phyloP scores from a whole-genome alignment of 2,113 vertebrate species.

The Pyrgilauda ruficollis region DNA sequence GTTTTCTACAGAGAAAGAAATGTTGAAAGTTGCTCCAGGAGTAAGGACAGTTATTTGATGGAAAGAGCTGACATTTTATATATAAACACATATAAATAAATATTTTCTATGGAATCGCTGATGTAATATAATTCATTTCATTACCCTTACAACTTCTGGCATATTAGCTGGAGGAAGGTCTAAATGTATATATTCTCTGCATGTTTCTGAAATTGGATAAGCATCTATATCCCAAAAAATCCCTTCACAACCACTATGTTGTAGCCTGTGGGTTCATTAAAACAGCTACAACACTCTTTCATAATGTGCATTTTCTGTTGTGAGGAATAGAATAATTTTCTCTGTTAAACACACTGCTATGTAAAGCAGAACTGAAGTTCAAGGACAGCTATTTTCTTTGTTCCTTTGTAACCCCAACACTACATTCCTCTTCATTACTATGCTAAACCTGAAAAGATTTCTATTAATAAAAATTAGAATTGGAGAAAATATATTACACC shows the following conservation, averaged over 20 bases:
- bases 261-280: not conserved
- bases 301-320: not conserved
- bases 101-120: not conserved
- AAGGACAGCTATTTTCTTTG: not conserved
- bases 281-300: not conserved
- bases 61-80: not conserved
- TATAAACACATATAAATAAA: not conserved
- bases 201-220: not conserved
- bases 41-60: not conserved
- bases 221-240: not conserved
- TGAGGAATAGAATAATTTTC: not conserved
- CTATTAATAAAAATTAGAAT: conserved; percentile 3
- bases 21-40: not conserved
- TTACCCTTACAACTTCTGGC: not conserved
- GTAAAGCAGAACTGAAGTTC: not conserved
- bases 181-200: not conserved
- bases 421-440: not conserved
- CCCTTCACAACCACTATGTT: not conserved
- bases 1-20: not conserved
- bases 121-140: not conserved
- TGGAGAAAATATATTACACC: conserved; percentile 9
- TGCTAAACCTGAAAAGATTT: not conserved
- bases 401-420: not conserved
- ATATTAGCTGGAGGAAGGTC: not conserved
- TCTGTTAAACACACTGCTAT: not conserved